Evolutionary conservation across 2,888 invertebrate species (phyloP), one percentile per base, ranked within the genome.

Genomic region (Dendrolimus houi): DNA sequence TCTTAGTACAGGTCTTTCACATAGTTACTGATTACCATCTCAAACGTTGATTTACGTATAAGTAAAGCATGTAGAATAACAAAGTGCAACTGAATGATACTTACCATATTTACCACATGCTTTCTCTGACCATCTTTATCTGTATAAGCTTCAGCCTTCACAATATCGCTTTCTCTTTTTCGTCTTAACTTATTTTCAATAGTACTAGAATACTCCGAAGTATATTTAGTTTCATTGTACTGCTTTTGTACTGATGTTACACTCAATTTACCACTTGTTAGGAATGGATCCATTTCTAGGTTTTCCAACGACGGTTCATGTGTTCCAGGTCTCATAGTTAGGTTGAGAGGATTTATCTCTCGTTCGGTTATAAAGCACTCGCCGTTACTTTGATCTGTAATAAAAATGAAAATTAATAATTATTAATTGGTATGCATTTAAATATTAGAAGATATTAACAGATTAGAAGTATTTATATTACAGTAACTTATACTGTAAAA

Each of bases 91-190:
- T 29, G 29, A 29, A 17, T 2, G 29, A 6, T 6, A 29, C 85
- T 85, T 79, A 95, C 96, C 94, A 97, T 94, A 63, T 94, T 93
- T 1, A 96, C 95, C 57, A 95, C 93, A 75, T 94, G 94, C 69
- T 93, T 93, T 62, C 93, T 92, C 67, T 94, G 94, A 8, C 95
- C 95, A 71, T 95, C 94, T 62, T 91, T 91, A 67, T 93, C 93
- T 7, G 93, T 92, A 59, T 93, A 92, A 0, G 92, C 92, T 71
- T 94, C 94, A n/a, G 95, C 92, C 58, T 93, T 93, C n/a, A 96
- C 93, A 2, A 95, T 92, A 67, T 95, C 94, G 17, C 92, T 93
- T 62, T 95, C 94, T 60, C 95, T 87, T 70, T 92, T 93, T 55
- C 92, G 87, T 59, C 95, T 89, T 2, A 91, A 72, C 71, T 86